Percentiles rank a stretch among this genome's conserved stretches.
phyloP scores from a whole-genome alignment of 2,888 invertebrate species.

The Drosophila hamatofila region DNA sequence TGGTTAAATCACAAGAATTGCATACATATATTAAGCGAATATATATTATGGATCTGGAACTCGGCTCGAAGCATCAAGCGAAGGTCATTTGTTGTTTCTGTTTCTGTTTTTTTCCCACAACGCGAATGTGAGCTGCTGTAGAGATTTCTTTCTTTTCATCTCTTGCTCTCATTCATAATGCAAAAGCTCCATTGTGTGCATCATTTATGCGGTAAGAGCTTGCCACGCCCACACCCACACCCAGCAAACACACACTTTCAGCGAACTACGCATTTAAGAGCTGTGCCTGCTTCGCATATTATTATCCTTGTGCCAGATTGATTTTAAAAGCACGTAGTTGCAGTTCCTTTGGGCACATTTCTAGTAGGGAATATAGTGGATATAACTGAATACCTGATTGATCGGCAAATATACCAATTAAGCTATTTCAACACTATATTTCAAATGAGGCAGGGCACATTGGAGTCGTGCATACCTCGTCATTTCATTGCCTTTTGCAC shows the following conservation, averaged over 20 bases:
- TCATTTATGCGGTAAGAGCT: conserved; percentile 32
- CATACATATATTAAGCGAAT: background rate
- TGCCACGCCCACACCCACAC: conserved; percentile 20
- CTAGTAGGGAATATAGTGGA: background rate
- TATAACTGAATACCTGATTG: too few relatives aligned
- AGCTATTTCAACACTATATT: too few relatives aligned
- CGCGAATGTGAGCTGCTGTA: conserved; percentile 14
- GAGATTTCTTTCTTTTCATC: conserved; percentile 13
- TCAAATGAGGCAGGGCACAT: background rate
- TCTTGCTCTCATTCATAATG: conserved; percentile 52
- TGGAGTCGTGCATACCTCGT: background rate
- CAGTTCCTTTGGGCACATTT: background rate
- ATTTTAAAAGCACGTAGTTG: conserved; percentile 46
- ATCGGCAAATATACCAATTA: too few relatives aligned
- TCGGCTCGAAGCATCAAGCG: conserved; percentile 23
- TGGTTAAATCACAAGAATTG: conserved; percentile 24
- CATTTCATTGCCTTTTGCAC: background rate
- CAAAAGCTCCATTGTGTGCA: conserved; percentile 44
- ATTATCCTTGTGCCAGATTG: conserved; percentile 76
- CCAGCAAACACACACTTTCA: conserved; percentile 7
- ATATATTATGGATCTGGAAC: conserved; percentile 29
- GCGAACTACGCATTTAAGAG: conserved; percentile 25
- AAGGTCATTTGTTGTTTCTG: conserved; percentile 33
- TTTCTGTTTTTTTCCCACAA: background rate
- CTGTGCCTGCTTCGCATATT: conserved; percentile 31